These are phyloP conservation scores for Pangasius larnaudii DNA, from an alignment of 2,797 vertebrate species.

Conservation along the genomic window DNA sequence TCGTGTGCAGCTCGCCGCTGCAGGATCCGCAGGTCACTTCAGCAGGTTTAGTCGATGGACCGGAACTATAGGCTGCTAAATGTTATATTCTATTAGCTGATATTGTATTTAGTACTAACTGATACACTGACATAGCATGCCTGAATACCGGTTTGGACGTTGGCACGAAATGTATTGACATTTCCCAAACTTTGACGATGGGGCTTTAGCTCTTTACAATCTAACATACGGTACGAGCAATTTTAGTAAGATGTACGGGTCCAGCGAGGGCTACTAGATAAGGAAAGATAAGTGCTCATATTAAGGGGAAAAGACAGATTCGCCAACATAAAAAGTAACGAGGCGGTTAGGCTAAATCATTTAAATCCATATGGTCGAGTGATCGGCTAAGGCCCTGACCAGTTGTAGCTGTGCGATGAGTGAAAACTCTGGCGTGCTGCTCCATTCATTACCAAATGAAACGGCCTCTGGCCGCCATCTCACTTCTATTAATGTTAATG, in stretches of 20 bases:
- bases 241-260: conserved; percentile 26
- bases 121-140: background rate
- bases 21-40: background rate
- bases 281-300: conserved; percentile 68
- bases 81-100: background rate
- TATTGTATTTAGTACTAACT: background rate
- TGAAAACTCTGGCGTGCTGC: conserved; percentile 67
- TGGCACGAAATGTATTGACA: background rate
- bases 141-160: background rate
- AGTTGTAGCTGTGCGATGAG: conserved; percentile 59
- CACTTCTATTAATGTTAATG: conserved; percentile 75
- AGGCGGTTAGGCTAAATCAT: conserved; percentile 81
- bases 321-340: conserved; percentile 79
- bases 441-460: conserved; percentile 61
- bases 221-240: background rate
- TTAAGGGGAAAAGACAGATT: conserved; percentile 73
- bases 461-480: conserved; percentile 60
- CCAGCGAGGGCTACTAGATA: conserved; percentile 30
- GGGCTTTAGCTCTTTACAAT: background rate
- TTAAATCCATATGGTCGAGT: conserved; percentile 81
- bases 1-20: background rate
- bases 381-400: conserved; percentile 67
- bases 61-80: background rate
- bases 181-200: background rate
- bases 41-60: background rate